Base-by-base conservation (phyloP, 37 sponge, comb jelly and placozoan species). In the Corticium candelabrum region DNA sequence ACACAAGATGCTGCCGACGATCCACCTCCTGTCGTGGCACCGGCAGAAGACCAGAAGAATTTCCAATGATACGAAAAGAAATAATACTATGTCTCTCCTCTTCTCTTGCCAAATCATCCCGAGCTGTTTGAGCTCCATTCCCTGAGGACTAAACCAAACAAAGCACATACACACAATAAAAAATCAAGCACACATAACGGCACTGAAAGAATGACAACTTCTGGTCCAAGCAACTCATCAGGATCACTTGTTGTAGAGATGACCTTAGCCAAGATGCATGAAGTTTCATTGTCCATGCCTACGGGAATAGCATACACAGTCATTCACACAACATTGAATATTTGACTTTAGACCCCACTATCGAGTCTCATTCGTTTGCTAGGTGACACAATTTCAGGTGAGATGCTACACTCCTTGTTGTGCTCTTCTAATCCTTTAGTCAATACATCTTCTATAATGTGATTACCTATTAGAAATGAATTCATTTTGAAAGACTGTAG, bases 31-130 rank as follows among this genome's bases (percentile, higher is more conserved):
- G 40, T n/a, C 90, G 80, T 15, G 83, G 75, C 75, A 90, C 90
- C 38, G 84, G 88, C 1, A 95, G 77, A 21, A 50, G 62, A 50
- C 62, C 62, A 50, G 62, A 21, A 50, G 62, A 11, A 21, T 50
- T 50, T 11, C 62, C 21, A 50, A 50, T 50, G 62, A 95, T 79
- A 72, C 89, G 83, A 35, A 95, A 82, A 72, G 74, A 70, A 1
- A 95, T 74, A 0, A 89, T 37, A 1, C 90, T 86, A 56, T 80
- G 82, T 67, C 72, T 81, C 78, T 95, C 96, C 83, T 90, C 89
- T 33, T 83, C 57, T 41, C 89, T 84, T 30, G 96, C 91, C 40
- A 68, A 79, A 75, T 95, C 90, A 80, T 95, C 96, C 7, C 96
- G 76, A 0, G 96, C 89, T 15, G 86, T 87, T 79, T 87, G 90